Evolutionary conservation across 2,113 vertebrate genomes (phyloP).

Genomic region (Paratilapia polleni): DNA sequence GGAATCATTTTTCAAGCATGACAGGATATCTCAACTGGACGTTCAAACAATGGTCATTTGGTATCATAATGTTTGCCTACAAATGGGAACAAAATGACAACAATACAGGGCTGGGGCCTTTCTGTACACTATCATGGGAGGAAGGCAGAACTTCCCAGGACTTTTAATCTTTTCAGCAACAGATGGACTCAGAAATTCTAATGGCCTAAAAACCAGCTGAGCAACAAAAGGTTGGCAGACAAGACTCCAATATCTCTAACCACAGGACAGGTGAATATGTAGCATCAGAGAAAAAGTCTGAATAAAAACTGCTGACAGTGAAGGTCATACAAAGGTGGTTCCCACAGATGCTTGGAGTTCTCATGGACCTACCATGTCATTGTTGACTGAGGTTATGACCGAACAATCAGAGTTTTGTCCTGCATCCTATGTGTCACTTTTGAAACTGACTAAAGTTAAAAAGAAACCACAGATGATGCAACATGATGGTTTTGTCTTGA

Average conservation of each 20-base stretch:
- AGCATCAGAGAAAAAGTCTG: slow-evolving; percentile 9
- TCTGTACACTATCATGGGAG: slow-evolving; percentile 1
- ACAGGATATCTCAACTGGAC: not conserved
- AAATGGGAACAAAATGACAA: slow-evolving; percentile 28
- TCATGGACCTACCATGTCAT: slow-evolving; percentile 18
- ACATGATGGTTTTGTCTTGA: not conserved
- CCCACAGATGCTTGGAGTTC: slow-evolving; percentile 29
- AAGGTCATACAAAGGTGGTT: slow-evolving; percentile 22
- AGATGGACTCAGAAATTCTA: not conserved
- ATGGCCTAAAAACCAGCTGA: slow-evolving; percentile 14
- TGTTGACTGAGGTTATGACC: slow-evolving; percentile 7
- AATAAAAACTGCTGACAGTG: slow-evolving; percentile 37
- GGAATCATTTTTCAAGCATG: not conserved
- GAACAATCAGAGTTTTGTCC: slow-evolving; percentile 24
- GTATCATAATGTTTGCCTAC: not conserved
- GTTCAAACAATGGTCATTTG: not conserved
- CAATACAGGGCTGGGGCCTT: slow-evolving; percentile 43
- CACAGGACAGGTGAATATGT: slow-evolving; percentile 41
- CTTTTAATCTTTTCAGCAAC: slow-evolving; percentile 30
- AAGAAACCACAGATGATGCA: slow-evolving; percentile 6
- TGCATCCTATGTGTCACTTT: not conserved
- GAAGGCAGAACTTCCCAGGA: slow-evolving; percentile 40
- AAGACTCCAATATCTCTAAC: slow-evolving; percentile 31
- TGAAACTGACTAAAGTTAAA: not conserved
- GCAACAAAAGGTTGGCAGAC: slow-evolving; percentile 42